These are phyloP conservation scores for Drosophila parabipectinata DNA, from an alignment of 1,140 invertebrate species.

Conservation along the genomic window DNA sequence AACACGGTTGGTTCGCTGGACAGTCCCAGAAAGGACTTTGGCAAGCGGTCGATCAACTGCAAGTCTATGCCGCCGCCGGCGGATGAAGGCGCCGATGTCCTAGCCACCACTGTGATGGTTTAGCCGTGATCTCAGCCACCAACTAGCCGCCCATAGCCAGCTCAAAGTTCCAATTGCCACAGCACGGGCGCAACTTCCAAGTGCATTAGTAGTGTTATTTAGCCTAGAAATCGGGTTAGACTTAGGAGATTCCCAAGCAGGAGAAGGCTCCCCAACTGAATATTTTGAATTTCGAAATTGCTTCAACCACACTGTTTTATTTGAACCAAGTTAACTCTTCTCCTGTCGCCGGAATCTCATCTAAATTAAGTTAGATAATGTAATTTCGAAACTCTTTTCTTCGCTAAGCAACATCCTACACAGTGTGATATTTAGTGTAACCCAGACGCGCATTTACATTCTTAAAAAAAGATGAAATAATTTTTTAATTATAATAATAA, in stretches of 20 bases:
- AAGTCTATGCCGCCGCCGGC: conserved; percentile 83
- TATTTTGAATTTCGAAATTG: too few relatives aligned
- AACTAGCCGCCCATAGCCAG: conserved; percentile 32
- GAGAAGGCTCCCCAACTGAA: background rate
- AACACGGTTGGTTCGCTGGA: conserved; percentile 90
- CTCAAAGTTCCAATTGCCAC: conserved; percentile 57
- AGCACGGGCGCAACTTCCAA: conserved; percentile 68
- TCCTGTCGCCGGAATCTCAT: background rate
- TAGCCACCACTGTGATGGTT: conserved; percentile 85
- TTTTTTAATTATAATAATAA: background rate
- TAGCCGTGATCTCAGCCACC: conserved; percentile 76
- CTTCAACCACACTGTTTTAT: background rate
- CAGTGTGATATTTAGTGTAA: conserved; percentile 84
- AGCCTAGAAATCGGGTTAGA: conserved; percentile 10
- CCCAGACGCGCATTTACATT: conserved; percentile 61
- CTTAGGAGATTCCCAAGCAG: conserved; percentile 1
- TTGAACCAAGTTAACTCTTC: background rate
- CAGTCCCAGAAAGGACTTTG: conserved; percentile 91
- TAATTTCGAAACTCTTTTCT: conserved; percentile 55
- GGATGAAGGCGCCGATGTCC: conserved; percentile 85
- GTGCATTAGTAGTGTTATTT: conserved; percentile 74
- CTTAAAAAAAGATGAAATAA: background rate
- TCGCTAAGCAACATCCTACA: conserved; percentile 83
- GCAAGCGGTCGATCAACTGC: conserved; percentile 86
- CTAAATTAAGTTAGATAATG: conserved; percentile 49